phyloP scores from a whole-genome alignment of 35 echinoderm and acorn worm genomes.

The Apostichopus californicus region DNA sequence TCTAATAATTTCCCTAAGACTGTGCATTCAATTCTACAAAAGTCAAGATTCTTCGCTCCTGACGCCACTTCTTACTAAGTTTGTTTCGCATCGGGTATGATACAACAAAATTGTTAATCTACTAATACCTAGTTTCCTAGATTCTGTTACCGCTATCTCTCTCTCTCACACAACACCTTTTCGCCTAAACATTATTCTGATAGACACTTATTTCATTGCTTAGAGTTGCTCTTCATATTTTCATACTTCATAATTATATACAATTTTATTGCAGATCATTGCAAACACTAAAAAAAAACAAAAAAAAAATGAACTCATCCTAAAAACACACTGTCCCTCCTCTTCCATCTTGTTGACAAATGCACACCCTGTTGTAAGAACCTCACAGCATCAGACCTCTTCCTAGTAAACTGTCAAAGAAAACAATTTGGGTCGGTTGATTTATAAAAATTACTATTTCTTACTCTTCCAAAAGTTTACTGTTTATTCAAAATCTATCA shows the following conservation, averaged over 20 bases:
- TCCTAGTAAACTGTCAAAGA: neutral
- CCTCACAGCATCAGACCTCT: neutral
- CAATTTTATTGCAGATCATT: conserved; percentile 46
- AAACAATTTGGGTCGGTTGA: too few species aligned
- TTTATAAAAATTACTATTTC: too few species aligned
- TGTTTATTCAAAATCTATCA: too few species aligned
- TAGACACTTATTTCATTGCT: conserved; percentile 26
- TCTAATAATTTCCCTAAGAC: neutral
- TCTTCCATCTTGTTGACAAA: neutral
- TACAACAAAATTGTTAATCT: too few species aligned
- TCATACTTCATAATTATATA: conserved; percentile 42
- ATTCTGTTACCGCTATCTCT: neutral
- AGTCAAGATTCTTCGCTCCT: too few species aligned
- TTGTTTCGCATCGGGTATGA: too few species aligned
- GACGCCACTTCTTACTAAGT: too few species aligned
- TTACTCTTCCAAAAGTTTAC: too few species aligned
- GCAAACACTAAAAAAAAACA: conserved; percentile 31
- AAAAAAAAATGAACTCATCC: neutral
- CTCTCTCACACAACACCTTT: neutral
- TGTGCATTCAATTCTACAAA: too few species aligned
- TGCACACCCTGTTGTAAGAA: neutral
- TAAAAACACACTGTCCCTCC: neutral
- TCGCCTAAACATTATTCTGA: neutral
- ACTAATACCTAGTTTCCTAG: neutral
- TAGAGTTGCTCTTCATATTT: conserved; percentile 38